A percentile compares a stretch with the other conserved stretches of the same genome.
Evolutionary conservation across 2,888 invertebrate species (phyloP).

Genomic region (Ernsta delagoae): DNA sequence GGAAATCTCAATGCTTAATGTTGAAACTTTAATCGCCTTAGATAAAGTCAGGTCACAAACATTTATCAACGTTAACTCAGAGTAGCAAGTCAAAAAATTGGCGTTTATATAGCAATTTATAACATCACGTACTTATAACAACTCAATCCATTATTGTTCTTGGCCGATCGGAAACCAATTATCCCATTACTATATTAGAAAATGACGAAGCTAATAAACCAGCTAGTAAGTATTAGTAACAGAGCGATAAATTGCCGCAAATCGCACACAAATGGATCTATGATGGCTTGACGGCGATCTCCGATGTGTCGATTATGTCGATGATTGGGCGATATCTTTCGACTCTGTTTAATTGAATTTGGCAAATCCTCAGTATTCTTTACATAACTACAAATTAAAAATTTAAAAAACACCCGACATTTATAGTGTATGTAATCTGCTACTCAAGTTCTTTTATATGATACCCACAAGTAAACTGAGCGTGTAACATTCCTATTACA

Average conservation of each 20-base stretch:
- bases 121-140: not conserved
- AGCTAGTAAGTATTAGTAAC: no score
- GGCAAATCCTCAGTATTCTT: not conserved
- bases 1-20: no score
- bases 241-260: not conserved
- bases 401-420: no score
- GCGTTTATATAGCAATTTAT: not conserved
- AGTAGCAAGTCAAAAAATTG: not conserved
- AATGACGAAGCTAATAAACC: constrained; percentile 2
- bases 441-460: no score
- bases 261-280: not conserved
- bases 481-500: no score
- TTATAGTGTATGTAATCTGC: no score
- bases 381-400: no score
- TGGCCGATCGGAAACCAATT: constrained; percentile 1
- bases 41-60: no score
- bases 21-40: no score
- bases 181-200: not conserved
- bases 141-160: constrained; percentile 1
- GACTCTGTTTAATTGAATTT: not conserved
- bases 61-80: not conserved
- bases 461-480: no score
- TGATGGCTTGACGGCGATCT: not conserved
- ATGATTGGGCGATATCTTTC: not conserved
- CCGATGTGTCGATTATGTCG: not conserved